Percentiles rank a stretch among this genome's conserved stretches.
Evolutionary conservation across 2,113 vertebrate genomes (phyloP).

Genomic region (Etheostoma cragini): DNA sequence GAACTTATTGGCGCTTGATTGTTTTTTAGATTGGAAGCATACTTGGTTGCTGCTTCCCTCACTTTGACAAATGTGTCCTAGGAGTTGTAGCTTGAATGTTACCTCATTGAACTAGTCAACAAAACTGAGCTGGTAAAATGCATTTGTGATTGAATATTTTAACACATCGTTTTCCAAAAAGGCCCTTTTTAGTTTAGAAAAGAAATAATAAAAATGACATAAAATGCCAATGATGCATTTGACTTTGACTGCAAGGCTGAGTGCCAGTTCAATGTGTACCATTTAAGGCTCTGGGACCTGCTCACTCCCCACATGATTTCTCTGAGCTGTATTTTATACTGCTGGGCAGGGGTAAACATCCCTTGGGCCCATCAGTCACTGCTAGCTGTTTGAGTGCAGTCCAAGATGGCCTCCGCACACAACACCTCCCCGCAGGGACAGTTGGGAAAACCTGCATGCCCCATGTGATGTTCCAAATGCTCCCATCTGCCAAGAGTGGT

Average conservation of each 20-base stretch:
- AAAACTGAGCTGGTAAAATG: neutral
- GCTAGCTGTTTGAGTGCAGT: conserved; percentile 63
- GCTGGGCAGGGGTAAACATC: conserved; percentile 59
- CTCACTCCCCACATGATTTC: conserved; percentile 58
- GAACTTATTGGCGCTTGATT: neutral
- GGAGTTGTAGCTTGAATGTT: neutral
- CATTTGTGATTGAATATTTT: neutral
- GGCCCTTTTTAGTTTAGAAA: neutral
- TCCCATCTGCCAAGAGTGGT: conserved; percentile 58
- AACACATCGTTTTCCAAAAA: neutral
- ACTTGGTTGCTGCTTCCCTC: neutral
- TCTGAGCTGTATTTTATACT: conserved; percentile 56
- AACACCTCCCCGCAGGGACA: conserved; percentile 25
- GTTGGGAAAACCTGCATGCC: conserved; percentile 48
- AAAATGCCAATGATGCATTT: conserved; percentile 41
- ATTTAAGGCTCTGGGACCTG: conserved; percentile 63
- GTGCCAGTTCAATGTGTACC: conserved; percentile 58
- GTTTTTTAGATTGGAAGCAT: neutral
- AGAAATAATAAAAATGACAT: conserved; percentile 9
- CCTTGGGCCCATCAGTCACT: conserved; percentile 67
- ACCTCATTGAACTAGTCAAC: neutral
- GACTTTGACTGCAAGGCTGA: conserved; percentile 35
- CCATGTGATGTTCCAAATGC: conserved; percentile 49
- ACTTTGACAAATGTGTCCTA: neutral
- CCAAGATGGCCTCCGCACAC: conserved; percentile 55